Evolutionary conservation across 2,113 vertebrate genomes (phyloP).

Genomic region (Martes martes): DNA sequence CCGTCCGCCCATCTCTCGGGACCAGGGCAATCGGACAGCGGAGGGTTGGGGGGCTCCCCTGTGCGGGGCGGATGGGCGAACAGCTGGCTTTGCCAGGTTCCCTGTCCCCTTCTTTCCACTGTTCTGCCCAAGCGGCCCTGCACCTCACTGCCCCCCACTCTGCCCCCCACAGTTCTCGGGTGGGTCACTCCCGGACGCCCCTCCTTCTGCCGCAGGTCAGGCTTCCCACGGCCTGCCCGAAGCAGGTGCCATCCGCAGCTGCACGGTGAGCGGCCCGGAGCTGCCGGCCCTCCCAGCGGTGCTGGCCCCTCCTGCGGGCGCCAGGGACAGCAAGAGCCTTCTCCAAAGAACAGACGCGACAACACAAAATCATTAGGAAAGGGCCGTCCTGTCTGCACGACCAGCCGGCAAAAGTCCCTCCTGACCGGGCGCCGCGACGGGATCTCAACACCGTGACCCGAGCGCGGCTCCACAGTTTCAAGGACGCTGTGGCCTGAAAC

Average conservation of each 20-base stretch:
- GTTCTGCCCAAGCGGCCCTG: constrained; percentile 9
- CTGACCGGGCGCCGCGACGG: neutral
- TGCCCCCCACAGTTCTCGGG: neutral
- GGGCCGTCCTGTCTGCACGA: constrained; percentile 32
- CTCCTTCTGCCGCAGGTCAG: neutral
- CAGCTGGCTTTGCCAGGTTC: neutral
- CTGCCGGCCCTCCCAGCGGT: neutral
- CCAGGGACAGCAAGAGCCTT: neutral
- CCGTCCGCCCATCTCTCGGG: neutral
- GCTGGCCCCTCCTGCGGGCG: neutral
- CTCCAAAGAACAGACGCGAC: constrained; percentile 29
- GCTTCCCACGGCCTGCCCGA: neutral
- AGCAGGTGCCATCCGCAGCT: neutral
- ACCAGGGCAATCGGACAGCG: neutral
- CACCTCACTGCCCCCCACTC: neutral
- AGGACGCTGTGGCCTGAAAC: constrained; percentile 4
- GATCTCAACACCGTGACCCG: neutral
- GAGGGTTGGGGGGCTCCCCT: neutral
- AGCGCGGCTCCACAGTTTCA: neutral
- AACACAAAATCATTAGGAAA: neutral
- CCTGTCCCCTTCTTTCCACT: neutral
- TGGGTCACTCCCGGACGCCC: neutral
- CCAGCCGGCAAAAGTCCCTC: constrained; percentile 25
- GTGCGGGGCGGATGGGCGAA: neutral
- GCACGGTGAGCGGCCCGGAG: too few species aligned